phyloP scores from a whole-genome alignment of 2,797 vertebrate species.

The Distichodus sexfasciatus region DNA sequence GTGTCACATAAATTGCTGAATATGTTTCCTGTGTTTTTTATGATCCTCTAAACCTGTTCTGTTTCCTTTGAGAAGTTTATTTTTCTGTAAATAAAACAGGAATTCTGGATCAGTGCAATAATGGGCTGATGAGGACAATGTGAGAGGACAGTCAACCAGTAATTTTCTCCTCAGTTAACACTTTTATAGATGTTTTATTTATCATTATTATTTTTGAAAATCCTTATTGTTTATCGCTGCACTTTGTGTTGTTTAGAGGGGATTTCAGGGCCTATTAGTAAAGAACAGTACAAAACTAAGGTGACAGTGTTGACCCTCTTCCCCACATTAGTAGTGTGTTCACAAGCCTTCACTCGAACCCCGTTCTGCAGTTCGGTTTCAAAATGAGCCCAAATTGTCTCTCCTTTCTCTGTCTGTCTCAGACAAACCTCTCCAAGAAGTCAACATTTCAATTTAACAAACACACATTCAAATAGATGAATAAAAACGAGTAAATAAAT shows the following conservation, averaged over 20 bases:
- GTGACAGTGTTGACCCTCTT: conserved; percentile 19
- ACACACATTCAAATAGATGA: too few relatives aligned
- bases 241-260: neutral
- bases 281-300: neutral
- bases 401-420: neutral
- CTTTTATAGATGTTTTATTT: neutral
- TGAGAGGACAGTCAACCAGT: neutral
- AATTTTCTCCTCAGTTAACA: neutral
- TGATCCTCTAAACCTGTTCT: neutral
- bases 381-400: neutral
- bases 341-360: conserved; percentile 3
- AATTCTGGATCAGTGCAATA: neutral
- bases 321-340: conserved; percentile 1
- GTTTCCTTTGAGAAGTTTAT: neutral
- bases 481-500: too few relatives aligned
- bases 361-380: neutral
- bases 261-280: conserved; percentile 5
- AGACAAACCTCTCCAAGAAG: neutral
- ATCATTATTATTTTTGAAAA: neutral
- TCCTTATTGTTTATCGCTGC: neutral
- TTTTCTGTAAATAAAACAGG: neutral
- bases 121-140: neutral
- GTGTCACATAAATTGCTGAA: conserved; percentile 12
- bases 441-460: too few relatives aligned
- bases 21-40: conserved; percentile 7